These are phyloP conservation scores for Stegastes partitus DNA, from an alignment of 2,113 vertebrate species.

Conservation along the genomic window DNA sequence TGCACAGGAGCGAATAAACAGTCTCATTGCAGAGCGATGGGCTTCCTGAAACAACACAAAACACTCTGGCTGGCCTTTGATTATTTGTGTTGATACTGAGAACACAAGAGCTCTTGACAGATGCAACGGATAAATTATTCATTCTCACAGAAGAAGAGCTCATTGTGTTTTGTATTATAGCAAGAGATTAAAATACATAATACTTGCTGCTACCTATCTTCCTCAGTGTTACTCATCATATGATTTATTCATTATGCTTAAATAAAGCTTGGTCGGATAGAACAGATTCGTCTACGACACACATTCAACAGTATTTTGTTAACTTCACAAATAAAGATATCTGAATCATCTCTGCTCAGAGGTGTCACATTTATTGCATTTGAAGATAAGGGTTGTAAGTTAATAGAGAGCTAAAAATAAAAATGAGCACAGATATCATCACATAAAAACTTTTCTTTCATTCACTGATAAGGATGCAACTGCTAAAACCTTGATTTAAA, in stretches of 20 bases:
- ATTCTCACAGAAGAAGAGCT: slow-evolving; percentile 12
- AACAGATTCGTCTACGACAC: background rate
- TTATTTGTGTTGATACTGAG: slow-evolving; percentile 54
- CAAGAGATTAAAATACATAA: slow-evolving; percentile 27
- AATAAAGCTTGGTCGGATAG: background rate
- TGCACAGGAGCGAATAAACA: slow-evolving; percentile 41
- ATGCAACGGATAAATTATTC: slow-evolving; percentile 55
- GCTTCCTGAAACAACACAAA: slow-evolving; percentile 45
- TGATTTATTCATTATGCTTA: slow-evolving; percentile 41
- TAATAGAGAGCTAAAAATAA: no score
- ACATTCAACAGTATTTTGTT: background rate
- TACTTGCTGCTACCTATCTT: background rate
- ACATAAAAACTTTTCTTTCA: no score
- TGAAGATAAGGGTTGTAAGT: no score
- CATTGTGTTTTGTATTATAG: slow-evolving; percentile 17
- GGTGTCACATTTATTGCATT: no score
- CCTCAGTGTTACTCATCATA: background rate
- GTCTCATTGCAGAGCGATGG: slow-evolving; percentile 36
- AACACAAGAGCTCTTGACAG: slow-evolving; percentile 55
- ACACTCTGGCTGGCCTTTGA: slow-evolving; percentile 44
- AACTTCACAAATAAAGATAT: background rate
- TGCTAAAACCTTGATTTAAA: no score
- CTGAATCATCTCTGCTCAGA: background rate
- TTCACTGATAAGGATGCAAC: no score
- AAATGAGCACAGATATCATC: no score